Base-by-base conservation (phyloP, 1,140 invertebrate species). In the Procambarus clarkii region DNA sequence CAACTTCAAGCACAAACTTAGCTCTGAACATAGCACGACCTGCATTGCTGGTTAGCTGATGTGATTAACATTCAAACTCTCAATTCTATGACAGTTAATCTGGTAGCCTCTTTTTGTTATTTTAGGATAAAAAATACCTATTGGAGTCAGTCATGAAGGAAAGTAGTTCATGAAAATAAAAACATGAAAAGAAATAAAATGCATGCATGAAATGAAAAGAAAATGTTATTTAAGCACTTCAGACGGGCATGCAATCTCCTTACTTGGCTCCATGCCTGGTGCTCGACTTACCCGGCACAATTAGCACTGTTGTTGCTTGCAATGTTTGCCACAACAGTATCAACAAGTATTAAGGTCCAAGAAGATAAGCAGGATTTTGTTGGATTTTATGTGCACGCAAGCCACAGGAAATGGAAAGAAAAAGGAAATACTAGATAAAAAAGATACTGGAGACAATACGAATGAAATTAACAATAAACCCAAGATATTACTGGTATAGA, bases 321-420 rank as follows among this genome's bases (percentile, higher is more conserved):
- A 86, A 86, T 86, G 90, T 86, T 86, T 86, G 84, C 84, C 84
- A 91, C 90, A 91, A 87, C 74, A 91, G 84, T 91, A 86, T 91
- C 90, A 91, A 91, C 90, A 91, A 86, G 90, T 91, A 91, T 82
- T 87, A 91, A 91, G 90, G 90, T 87, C 90, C 90, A 91, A 91
- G 90, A 91, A 91, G 90, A 91, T 87, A 91, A 91, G 90, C 90
- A 87, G 90, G 90, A 85, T 83, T 91, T 86, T 80, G 90, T 91
- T 91, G 90, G 90, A 86, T 86, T 91, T 91, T 91, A 91, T 91
- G 90, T 86, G 90, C 85, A 91, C 90, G 90, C 90, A 91, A 91
- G 90, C 90, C 90, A 91, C 90, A 91, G 90, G 90, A 91, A 91
- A 91, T 91, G 90, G 90, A 91, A 91, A 91, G 85, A 87, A 91